Base-by-base conservation (phyloP, 2,797 vertebrate genomes). In the Phaenicophaeus curvirostris region DNA sequence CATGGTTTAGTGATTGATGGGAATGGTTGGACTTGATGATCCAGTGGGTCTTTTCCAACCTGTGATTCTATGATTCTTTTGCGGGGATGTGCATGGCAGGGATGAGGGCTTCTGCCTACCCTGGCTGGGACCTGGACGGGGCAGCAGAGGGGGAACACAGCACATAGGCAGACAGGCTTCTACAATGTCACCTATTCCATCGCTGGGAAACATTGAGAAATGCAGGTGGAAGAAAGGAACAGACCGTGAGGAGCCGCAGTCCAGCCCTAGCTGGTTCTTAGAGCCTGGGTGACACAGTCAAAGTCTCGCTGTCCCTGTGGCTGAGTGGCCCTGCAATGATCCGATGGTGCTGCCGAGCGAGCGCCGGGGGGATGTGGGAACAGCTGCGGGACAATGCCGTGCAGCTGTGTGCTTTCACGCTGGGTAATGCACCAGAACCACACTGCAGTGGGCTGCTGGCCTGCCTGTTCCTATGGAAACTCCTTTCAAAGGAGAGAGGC, bases 341-440 rank as follows among this genome's bases (percentile, higher is more conserved):
- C 87, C 9, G 13, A 0, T 0, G 9, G 35, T 0, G 2, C 35
- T 31, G 87, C 81, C 2, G 13, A 37, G 59, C 8, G 4, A 74
- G 71, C 1, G 8, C 66, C 3, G 10, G 74, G 77, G 25, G 55
- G 74, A 16, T 90, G 78, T 91, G 92, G 75, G 82, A 95, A 93
- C 96, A 95, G 96, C 96, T 95, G 96, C 61, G 1, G 42, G 85
- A 66, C 96, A 89, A 54, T 69, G 68, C 41, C 6, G 30, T 27
- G 59, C 94, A 96, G 95, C 95, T 96, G 95, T 27, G 87, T 6
- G 73, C 73, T 92, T 83, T 95, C 95, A 95, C 41, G 35, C 85
- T 75, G 95, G 31, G 58, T 95, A 96, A 95, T 92, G 78, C 90
- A 89, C 81, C 95, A 96, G 92, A 96, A 95, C 89, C 72, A 11